Conservation (phyloP, 92 coral and sea anemone species). For the Porites lobata region DNA sequence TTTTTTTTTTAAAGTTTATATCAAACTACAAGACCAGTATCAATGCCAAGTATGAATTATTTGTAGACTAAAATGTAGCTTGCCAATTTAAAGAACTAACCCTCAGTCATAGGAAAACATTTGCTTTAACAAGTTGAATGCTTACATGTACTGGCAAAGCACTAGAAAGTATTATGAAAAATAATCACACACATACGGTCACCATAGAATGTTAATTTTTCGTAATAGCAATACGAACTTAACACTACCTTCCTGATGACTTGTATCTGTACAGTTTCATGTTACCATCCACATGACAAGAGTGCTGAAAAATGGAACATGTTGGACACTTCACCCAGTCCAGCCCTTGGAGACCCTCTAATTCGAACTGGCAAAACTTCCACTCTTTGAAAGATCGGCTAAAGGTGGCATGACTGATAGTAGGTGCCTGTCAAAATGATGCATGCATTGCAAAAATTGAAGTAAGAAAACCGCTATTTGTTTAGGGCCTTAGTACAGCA, state of each 20-base stretch:
- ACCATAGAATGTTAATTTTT: background rate
- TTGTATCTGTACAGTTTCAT: conserved; percentile 79
- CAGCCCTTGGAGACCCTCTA: conserved; percentile 31
- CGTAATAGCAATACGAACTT: background rate
- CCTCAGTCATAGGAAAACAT: too few species aligned
- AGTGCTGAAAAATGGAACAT: conserved; percentile 70
- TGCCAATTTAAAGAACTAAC: too few species aligned
- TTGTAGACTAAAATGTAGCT: too few species aligned
- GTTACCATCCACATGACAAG: conserved; percentile 84
- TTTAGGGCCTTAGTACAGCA: background rate
- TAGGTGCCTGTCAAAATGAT: conserved; percentile 16
- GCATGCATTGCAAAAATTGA: background rate
- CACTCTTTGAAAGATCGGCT: conserved; percentile 74
- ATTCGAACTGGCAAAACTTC: conserved; percentile 75
- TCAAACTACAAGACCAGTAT: too few species aligned
- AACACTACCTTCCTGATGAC: conserved; percentile 68
- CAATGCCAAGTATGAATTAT: too few species aligned
- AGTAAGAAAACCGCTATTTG: background rate
- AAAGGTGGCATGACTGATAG: conserved; percentile 64
- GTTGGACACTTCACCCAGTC: conserved; percentile 80
- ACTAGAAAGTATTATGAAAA: background rate
- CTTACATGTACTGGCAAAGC: too few species aligned
- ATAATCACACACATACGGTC: background rate
- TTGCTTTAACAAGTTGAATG: too few species aligned
- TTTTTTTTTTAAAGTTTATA: too few species aligned